Conservation (phyloP, 2,888 invertebrate species). For the Leptopilina drosophilae region DNA sequence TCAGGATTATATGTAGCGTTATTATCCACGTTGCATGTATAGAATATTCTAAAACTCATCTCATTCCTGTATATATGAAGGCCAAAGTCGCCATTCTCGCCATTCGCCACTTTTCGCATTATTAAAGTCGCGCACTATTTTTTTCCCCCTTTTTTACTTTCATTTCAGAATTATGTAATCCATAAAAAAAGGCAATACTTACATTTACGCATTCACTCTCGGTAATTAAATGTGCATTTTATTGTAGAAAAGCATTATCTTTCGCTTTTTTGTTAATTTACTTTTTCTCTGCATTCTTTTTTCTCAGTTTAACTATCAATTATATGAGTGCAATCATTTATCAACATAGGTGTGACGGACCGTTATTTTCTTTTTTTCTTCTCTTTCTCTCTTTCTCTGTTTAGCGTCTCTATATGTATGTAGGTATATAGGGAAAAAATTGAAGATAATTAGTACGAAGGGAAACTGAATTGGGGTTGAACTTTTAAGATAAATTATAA, state of each 20-base stretch:
- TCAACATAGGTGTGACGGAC: not conserved
- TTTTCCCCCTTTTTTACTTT: not conserved
- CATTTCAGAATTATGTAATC: slow-evolving; percentile 32
- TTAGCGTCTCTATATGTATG: not conserved
- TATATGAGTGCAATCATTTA: slow-evolving; percentile 2
- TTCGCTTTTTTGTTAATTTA: not conserved
- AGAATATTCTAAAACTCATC: not conserved
- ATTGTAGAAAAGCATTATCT: not conserved
- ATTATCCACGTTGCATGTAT: too few species aligned
- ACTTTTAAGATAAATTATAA: too few species aligned
- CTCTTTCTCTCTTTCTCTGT: not conserved
- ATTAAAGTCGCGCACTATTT: too few species aligned
- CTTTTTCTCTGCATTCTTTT: slow-evolving; percentile 9
- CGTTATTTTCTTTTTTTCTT: not conserved
- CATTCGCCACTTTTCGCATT: not conserved
- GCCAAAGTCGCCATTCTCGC: slow-evolving; percentile 25
- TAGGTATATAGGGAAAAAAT: too few species aligned
- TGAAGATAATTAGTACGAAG: too few species aligned
- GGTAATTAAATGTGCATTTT: slow-evolving; percentile 30
- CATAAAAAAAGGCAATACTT: slow-evolving; percentile 14
- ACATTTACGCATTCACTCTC: slow-evolving; percentile 10
- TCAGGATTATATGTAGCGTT: too few species aligned
- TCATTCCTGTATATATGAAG: not conserved
- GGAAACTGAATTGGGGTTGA: too few species aligned
- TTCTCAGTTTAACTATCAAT: slow-evolving; percentile 14